Base-by-base conservation (phyloP, 2,797 vertebrate genomes). In the Sebastes ruberrimus region DNA sequence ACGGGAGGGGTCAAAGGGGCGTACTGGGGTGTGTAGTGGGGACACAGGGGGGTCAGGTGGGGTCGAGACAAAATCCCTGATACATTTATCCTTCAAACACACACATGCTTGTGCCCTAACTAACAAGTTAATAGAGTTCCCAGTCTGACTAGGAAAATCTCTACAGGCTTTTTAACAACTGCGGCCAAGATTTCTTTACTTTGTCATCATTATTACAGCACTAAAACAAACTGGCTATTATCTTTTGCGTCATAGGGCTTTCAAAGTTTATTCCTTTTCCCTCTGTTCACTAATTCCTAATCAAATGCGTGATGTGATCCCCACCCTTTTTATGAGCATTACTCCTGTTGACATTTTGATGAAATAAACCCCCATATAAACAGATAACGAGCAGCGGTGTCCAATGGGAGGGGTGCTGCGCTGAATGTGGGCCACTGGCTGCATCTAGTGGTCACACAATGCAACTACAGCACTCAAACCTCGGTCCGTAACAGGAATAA, bases 361-460 rank as follows among this genome's bases (percentile, higher is more conserved):
- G 33, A 74, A 86, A 89, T 63, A 70, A 86, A 81, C 73, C 30
- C 18, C 18, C 10, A 80, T 42, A 56, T 70, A 83, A 86, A 82
- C 33, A 74, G 59, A 86, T 38, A 27, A 52, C 18, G 28, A 35
- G 27, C 38, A n/a, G 30, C 9, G 2, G 42, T 8, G 23, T 52
- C 52, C n/a, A 25, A n/a, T 2, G 16, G 16, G 28, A 32, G n/a
- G 20, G 13, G 14, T 4, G 4, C 9, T 2, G 28, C 32, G 49
- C 56, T 53, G 61, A 69, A 46, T 25, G 27, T 91, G 79, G 76
- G 27, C 35, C 74, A 76, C 42, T 88, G 76, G 82, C 70, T 28
- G 6, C 91, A 94, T 91, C 95, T 95, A 90, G 89, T 92, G 95
- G 93, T 28, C 61, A 77, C 0, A 73, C 2, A 10, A 8, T 22